These are phyloP conservation scores for Gyps fulvus DNA, from an alignment of 2,113 vertebrate species.

Conservation along the genomic window DNA sequence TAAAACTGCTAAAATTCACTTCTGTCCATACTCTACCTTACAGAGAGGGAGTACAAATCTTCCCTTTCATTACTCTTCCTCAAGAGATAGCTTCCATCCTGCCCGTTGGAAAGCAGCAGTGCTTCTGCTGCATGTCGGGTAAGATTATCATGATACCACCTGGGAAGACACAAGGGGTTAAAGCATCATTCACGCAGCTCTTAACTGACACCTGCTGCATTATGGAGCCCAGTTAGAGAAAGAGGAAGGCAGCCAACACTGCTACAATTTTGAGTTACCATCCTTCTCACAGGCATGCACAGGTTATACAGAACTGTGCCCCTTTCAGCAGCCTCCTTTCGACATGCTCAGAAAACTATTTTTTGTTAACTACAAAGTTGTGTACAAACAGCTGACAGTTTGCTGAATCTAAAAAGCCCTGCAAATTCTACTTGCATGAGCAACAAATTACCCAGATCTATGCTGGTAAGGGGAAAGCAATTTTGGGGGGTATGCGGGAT, in stretches of 20 bases:
- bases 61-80: conserved; percentile 84
- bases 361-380: not conserved
- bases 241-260: not conserved
- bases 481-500: not conserved
- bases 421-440: not conserved
- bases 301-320: not conserved
- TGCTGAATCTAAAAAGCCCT: not conserved
- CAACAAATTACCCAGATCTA: not conserved
- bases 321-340: not conserved
- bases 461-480: not conserved
- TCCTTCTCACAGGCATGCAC: not conserved
- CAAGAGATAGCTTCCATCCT: conserved; percentile 91
- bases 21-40: conserved; percentile 76
- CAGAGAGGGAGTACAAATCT: conserved; percentile 85
- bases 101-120: conserved; percentile 89
- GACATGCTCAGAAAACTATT: accelerated
- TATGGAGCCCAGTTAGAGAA: not conserved
- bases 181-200: not conserved
- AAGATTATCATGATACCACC: conserved; percentile 91
- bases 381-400: not conserved
- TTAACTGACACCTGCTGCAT: not conserved
- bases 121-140: conserved; percentile 91
- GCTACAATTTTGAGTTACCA: not conserved
- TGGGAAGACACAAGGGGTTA: conserved; percentile 47
- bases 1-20: not conserved